Evolutionary conservation across 2,113 vertebrate genomes (phyloP).

Genomic region (Pachycephala philippinensis): DNA sequence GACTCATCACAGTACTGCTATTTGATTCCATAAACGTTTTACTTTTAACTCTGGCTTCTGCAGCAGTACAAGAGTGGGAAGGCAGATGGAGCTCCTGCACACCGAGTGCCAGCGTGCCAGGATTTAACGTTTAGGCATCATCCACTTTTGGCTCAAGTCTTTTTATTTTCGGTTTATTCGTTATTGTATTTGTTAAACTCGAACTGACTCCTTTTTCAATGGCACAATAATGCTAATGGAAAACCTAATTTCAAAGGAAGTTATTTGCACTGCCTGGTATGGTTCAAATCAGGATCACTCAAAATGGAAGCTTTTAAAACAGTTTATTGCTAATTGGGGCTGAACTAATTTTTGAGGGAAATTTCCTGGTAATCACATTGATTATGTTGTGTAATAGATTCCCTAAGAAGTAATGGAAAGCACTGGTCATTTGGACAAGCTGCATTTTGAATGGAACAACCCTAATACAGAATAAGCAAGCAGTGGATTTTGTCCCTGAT

Average conservation of each 20-base stretch:
- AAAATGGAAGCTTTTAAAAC: background rate
- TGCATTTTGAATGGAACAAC: background rate
- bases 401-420: background rate
- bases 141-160: background rate
- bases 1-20: background rate
- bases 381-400: background rate
- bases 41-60: background rate
- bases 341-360: background rate
- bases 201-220: background rate
- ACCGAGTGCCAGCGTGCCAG: background rate
- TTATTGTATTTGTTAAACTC: background rate
- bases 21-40: background rate
- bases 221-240: background rate
- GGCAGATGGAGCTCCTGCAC: conserved; percentile 55
- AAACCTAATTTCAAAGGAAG: background rate
- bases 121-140: background rate
- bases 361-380: background rate
- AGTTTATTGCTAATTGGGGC: background rate
- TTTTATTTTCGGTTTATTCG: background rate
- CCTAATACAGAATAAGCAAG: background rate
- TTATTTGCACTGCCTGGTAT: background rate
- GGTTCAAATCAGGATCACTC: background rate
- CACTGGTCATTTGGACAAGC: background rate
- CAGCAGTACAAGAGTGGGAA: conserved; percentile 24
- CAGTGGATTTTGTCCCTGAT: background rate